A percentile compares a stretch with the other conserved stretches of the same genome.
These are phyloP conservation scores for Trachemys scripta DNA, from an alignment of 2,113 vertebrate genomes.

Conservation along the genomic window DNA sequence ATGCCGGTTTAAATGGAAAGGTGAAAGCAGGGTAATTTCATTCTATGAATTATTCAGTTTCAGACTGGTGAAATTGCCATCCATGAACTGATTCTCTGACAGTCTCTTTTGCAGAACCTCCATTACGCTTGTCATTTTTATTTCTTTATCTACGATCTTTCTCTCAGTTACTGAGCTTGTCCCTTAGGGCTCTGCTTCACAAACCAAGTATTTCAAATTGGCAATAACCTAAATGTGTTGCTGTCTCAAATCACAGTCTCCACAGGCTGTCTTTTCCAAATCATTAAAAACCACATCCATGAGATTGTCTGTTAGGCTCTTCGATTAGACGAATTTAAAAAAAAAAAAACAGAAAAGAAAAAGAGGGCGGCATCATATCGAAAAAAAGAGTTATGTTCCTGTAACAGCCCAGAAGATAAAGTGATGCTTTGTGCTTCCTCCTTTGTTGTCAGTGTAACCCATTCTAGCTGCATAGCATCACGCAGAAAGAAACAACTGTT, in stretches of 20 bases:
- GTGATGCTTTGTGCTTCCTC: constrained; percentile 76
- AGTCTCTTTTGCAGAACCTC: constrained; percentile 81
- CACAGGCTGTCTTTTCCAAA: constrained; percentile 81
- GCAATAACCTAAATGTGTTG: constrained; percentile 83
- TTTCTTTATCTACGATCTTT: constrained; percentile 86
- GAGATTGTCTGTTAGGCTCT: constrained; percentile 74
- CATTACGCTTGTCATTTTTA: constrained; percentile 88
- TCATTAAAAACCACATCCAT: constrained; percentile 82
- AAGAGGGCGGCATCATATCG: constrained; percentile 28
- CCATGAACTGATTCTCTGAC: constrained; percentile 82
- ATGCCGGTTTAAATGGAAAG: constrained; percentile 86
- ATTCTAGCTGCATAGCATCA: constrained; percentile 80
- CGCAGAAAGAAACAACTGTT: constrained; percentile 78
- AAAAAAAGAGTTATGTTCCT: constrained; percentile 70
- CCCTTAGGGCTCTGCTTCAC: constrained; percentile 85
- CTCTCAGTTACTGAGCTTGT: constrained; percentile 79
- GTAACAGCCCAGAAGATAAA: constrained; percentile 79
- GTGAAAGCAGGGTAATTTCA: constrained; percentile 90
- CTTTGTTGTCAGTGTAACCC: constrained; percentile 83
- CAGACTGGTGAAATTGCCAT: constrained; percentile 84
- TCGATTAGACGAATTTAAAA: constrained; percentile 71
- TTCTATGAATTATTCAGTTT: constrained; percentile 91
- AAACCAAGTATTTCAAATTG: constrained; percentile 84
- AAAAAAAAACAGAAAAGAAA: constrained; percentile 20
- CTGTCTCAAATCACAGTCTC: constrained; percentile 79